phyloP scores from a whole-genome alignment of 1,140 invertebrate species.

The Penaeus indicus region DNA sequence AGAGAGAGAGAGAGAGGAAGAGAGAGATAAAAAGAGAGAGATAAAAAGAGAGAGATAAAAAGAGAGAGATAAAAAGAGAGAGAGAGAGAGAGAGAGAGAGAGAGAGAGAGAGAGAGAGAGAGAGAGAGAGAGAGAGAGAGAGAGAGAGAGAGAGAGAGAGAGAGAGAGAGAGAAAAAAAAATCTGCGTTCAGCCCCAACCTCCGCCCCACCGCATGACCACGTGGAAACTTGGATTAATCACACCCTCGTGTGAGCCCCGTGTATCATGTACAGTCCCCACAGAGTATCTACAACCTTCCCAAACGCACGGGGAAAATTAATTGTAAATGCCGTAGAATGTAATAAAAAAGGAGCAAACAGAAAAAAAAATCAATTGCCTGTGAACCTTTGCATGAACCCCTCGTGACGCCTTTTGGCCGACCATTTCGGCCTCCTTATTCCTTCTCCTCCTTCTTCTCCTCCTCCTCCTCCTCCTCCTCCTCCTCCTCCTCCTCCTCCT shows the following conservation, averaged over 20 bases:
- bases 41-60: not conserved
- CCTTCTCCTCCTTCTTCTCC: not conserved
- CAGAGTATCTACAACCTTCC: no score
- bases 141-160: not conserved
- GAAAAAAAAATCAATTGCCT: not conserved
- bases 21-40: not conserved
- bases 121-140: conserved; percentile 1
- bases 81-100: conserved; percentile 1
- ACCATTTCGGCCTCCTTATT: not conserved
- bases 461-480: not conserved
- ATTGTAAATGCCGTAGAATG: no score
- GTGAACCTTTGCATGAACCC: not conserved
- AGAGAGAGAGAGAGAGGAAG: not conserved
- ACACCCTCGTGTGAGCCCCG: no score
- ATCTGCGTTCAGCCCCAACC: no score
- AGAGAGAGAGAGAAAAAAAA: not conserved
- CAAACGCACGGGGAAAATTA: no score
- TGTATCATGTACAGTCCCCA: no score
- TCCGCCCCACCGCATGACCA: no score
- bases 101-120: not conserved
- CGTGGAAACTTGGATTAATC: no score
- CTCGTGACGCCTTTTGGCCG: not conserved
- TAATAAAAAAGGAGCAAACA: no score
- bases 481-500: not conserved
- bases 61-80: not conserved